Base-by-base conservation (phyloP, 2,888 invertebrate species). In the Uropetala carovei region DNA sequence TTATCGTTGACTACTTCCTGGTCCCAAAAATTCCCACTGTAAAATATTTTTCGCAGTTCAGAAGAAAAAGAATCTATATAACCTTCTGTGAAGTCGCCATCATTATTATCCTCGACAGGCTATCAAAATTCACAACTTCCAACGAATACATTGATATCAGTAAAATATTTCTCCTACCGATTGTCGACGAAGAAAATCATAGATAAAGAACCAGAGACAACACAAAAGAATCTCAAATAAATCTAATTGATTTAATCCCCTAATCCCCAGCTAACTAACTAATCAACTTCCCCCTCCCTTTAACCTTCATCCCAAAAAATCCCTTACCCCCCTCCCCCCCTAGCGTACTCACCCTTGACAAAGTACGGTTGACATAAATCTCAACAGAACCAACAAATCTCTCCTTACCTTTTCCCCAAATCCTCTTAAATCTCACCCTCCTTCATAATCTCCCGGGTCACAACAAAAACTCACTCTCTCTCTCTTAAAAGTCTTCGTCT, bases 301-400 rank as follows among this genome's bases (percentile, higher is more conserved):
- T 27, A 22, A 75, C 75, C 22, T 75, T 22, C 27, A 75, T 43
- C 43, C 43, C 43, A 43, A 43, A 43, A 11, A n/a, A n/a, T n/a
- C n/a, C n/a, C n/a, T n/a, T n/a, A n/a, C n/a, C n/a, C n/a, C n/a
- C 0, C n/a, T 22, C 10, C 22, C 27, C 18, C 22, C 60, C 86
- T 16, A n/a, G 64, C 64, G 64, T n/a, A 64, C 64, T 64, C n/a
- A 7, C n/a, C 27, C 30, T 18, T 30, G 60, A 86, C 86, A 59
- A 27, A 16, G 82, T 59, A 18, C 14, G 16, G 27, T 14, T 60
- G 60, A 57, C 83, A 83, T 57, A 86, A 59, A 27, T 86, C 86
- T 86, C 60, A 27, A 86, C 18, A 59, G 59, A 60, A 30, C 86
- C 60, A 86, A 86, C 86, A 60, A 86, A 86, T 86, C 86, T 60